Evolutionary conservation across 2,113 vertebrate genomes (phyloP).

Genomic region (Toxotes jaculatrix): DNA sequence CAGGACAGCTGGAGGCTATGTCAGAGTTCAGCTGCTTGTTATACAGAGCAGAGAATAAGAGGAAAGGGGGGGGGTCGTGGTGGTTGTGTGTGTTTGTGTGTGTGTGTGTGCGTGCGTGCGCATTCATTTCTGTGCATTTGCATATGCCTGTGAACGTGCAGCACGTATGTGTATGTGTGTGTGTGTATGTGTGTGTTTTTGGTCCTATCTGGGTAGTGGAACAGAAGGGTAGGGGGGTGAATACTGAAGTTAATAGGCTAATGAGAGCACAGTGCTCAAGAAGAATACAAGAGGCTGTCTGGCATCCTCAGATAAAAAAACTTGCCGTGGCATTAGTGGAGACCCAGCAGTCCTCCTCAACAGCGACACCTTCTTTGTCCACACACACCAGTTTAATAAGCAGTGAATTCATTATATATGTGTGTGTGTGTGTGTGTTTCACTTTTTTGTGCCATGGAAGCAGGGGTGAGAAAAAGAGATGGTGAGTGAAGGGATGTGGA

Average conservation of each 20-base stretch:
- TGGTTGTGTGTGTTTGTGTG: neutral
- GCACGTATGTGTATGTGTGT: neutral
- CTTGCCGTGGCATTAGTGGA: constrained; percentile 72
- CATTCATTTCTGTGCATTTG: constrained; percentile 55
- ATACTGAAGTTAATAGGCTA: constrained; percentile 81
- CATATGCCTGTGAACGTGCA: constrained; percentile 36
- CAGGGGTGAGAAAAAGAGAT: constrained; percentile 15
- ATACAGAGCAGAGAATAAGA: constrained; percentile 62
- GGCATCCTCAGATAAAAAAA: constrained; percentile 84
- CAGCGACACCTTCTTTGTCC: constrained; percentile 85
- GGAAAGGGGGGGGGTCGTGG: neutral
- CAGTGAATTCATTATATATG: constrained; percentile 84
- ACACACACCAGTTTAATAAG: constrained; percentile 87
- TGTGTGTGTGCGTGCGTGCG: constrained; percentile 14
- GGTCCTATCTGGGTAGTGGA: constrained; percentile 52
- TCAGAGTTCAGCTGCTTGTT: constrained; percentile 79
- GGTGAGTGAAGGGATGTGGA: neutral
- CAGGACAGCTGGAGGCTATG: constrained; percentile 80
- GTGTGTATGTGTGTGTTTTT: constrained; percentile 31
- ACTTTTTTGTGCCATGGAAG: constrained; percentile 86
- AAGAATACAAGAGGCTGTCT: constrained; percentile 81
- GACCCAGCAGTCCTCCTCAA: constrained; percentile 78
- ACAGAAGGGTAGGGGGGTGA: constrained; percentile 65
- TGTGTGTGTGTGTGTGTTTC: constrained; percentile 68
- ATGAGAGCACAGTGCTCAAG: constrained; percentile 73